phyloP scores from a whole-genome alignment of 2,113 vertebrate genomes.

The Pseudonaja textilis region DNA sequence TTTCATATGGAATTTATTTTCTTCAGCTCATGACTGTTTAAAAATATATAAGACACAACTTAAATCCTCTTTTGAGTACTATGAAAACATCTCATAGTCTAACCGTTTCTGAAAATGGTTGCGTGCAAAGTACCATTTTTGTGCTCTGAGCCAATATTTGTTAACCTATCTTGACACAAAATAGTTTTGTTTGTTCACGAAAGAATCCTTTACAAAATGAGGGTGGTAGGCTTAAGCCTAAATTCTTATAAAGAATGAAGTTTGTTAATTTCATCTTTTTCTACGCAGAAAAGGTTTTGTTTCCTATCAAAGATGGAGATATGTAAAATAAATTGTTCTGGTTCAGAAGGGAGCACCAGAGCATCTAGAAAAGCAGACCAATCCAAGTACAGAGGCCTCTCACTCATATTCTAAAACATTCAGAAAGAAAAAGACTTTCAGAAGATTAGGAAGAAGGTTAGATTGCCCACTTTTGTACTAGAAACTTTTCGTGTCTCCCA shows the following conservation, averaged over 20 bases:
- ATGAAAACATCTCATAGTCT: background rate
- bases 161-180: background rate
- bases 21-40: background rate
- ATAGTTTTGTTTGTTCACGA: background rate
- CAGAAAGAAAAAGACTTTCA: background rate
- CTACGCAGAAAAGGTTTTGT: background rate
- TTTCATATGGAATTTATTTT: background rate
- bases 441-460: background rate
- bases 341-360: background rate
- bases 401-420: background rate
- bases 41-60: background rate
- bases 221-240: background rate
- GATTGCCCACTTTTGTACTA: background rate
- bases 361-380: background rate
- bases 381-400: background rate
- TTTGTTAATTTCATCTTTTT: conserved; percentile 21
- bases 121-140: background rate
- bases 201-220: background rate
- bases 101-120: background rate
- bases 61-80: background rate
- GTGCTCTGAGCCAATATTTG: background rate
- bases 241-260: background rate
- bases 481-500: background rate
- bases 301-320: background rate
- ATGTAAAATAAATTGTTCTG: background rate